These are phyloP conservation scores for Siniperca undulata DNA, from an alignment of 2,797 vertebrate species.

Conservation along the genomic window DNA sequence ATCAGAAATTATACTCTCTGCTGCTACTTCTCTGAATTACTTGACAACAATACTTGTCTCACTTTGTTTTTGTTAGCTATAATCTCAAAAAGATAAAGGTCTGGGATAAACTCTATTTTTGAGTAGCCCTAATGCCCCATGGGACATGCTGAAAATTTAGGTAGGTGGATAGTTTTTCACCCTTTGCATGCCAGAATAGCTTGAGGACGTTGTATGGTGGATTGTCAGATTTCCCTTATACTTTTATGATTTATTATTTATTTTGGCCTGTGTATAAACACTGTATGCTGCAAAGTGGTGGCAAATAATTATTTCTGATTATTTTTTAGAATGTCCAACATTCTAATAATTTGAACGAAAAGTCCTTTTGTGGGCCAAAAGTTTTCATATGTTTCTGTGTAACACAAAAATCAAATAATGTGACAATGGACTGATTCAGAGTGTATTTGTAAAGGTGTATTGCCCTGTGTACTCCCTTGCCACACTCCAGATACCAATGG, in stretches of 20 bases:
- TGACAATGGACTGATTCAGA: not conserved
- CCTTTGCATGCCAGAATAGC: not conserved
- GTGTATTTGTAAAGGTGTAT: not conserved
- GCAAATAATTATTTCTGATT: too few species aligned
- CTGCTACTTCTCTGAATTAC: not conserved
- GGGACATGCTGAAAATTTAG: not conserved
- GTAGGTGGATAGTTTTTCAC: conserved; percentile 18
- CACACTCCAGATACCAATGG: not conserved
- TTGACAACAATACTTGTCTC: not conserved
- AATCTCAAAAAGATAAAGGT: conserved; percentile 11
- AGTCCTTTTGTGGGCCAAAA: not conserved
- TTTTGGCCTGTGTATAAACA: too few species aligned
- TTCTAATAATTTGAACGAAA: not conserved
- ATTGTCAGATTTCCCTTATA: conserved; percentile 14
- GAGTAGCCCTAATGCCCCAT: not conserved
- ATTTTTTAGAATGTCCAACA: too few species aligned
- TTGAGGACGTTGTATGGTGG: not conserved
- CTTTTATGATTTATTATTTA: too few species aligned
- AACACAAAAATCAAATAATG: not conserved
- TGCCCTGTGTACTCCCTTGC: not conserved
- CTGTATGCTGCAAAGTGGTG: too few species aligned
- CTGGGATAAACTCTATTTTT: conserved; percentile 7
- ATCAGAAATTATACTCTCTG: not conserved
- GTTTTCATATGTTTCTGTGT: not conserved
- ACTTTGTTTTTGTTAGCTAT: conserved; percentile 7